phyloP scores from a whole-genome alignment of 2,113 vertebrate genomes.

The Rattus rattus region DNA sequence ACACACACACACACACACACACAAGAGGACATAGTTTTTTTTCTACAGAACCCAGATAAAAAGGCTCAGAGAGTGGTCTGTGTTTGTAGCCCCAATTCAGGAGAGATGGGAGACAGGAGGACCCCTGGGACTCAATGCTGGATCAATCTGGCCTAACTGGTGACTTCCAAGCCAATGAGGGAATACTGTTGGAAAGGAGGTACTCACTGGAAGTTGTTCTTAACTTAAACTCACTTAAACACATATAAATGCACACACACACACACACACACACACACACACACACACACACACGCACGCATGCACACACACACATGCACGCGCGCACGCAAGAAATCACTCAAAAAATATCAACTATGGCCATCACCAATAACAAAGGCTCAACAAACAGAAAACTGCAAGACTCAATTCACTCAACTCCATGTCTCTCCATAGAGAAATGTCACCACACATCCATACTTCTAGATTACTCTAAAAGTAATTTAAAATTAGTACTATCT shows the following conservation, averaged over 20 bases:
- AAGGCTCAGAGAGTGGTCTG: too few species aligned
- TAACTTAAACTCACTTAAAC: background rate
- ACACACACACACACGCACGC: too few species aligned
- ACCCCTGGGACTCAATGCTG: too few species aligned
- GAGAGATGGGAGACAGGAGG: background rate
- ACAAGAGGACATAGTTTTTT: background rate
- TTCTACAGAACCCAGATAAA: background rate
- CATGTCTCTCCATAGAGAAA: constrained; percentile 6
- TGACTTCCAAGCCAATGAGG: background rate
- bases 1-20: too few species aligned
- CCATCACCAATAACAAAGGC: background rate
- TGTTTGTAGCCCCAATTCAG: background rate
- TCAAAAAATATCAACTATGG: background rate
- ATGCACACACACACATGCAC: too few species aligned
- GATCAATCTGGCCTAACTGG: background rate
- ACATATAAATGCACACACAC: too few species aligned
- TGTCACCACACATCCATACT: background rate
- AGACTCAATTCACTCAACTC: background rate
- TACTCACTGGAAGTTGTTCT: background rate
- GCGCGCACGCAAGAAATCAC: background rate
- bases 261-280: background rate
- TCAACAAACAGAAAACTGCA: background rate
- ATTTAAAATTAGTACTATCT: constrained; percentile 14
- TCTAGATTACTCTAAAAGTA: background rate
- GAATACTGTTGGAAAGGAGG: background rate